A percentile compares a stretch with the other conserved stretches of the same genome.
Conservation (phyloP, 2,113 vertebrate species). For the Tamias sibiricus region DNA sequence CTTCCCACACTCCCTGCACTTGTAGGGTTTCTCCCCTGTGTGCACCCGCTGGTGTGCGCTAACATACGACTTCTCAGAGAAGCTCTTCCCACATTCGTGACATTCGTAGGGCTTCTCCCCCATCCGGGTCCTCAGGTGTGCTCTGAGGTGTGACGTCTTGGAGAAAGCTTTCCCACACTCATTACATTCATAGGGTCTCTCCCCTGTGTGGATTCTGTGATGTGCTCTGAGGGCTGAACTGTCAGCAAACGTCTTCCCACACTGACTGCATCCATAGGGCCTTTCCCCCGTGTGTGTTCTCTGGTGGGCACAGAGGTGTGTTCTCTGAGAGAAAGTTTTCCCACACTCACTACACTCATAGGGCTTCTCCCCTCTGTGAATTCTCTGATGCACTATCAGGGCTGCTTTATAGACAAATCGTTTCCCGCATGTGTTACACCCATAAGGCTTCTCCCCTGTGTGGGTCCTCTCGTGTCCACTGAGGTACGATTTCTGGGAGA, state of each 20-base stretch:
- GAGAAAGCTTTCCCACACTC: slow-evolving; percentile 66
- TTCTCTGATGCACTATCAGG: slow-evolving; percentile 14
- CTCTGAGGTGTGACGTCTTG: slow-evolving; percentile 40
- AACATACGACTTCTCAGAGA: slow-evolving; percentile 62
- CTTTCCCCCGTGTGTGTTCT: slow-evolving; percentile 67
- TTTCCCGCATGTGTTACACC: slow-evolving; percentile 68
- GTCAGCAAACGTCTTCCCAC: slow-evolving; percentile 55
- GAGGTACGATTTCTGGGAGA: slow-evolving; percentile 41
- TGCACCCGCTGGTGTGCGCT: slow-evolving; percentile 40
- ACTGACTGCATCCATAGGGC: slow-evolving; percentile 52
- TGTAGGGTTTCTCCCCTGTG: slow-evolving; percentile 57
- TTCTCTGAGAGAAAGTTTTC: slow-evolving; percentile 19
- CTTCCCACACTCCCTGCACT: slow-evolving; percentile 62
- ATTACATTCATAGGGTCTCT: slow-evolving; percentile 61
- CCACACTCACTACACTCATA: slow-evolving; percentile 24
- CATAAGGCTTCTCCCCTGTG: slow-evolving; percentile 53
- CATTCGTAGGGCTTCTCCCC: slow-evolving; percentile 71
- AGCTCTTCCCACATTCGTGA: slow-evolving; percentile 66
- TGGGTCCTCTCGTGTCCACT: slow-evolving; percentile 56
- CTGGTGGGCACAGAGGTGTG: slow-evolving; percentile 27
- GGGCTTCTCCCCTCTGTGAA: slow-evolving; percentile 41
- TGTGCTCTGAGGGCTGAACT: slow-evolving; percentile 59
- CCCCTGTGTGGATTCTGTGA: slow-evolving; percentile 62
- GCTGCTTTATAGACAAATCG: slow-evolving; percentile 48
- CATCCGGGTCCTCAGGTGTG: slow-evolving; percentile 60